Percentiles rank a stretch among this genome's conserved stretches.
phyloP scores from a whole-genome alignment of 2,113 vertebrate species.

The Tichodroma muraria region DNA sequence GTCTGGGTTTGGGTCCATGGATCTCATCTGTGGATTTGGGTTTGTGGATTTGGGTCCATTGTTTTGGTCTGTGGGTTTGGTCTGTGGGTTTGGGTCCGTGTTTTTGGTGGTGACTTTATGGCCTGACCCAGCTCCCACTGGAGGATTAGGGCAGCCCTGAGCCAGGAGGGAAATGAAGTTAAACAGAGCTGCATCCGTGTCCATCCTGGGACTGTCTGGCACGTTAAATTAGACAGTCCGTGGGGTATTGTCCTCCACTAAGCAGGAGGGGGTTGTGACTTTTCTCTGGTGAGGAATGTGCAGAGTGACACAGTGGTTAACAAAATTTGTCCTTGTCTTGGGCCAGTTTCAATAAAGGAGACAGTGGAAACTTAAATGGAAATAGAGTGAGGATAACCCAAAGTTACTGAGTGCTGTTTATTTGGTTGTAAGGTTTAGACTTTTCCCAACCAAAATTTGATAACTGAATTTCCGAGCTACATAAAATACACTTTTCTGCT shows the following conservation, averaged over 20 bases:
- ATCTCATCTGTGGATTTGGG: not conserved
- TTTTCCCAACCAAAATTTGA: not conserved
- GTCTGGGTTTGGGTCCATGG: not conserved
- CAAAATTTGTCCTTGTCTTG: not conserved
- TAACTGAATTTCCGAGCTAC: not conserved
- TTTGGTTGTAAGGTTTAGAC: not conserved
- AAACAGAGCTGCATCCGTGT: not conserved
- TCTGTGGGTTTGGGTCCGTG: not conserved
- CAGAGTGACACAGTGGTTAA: not conserved
- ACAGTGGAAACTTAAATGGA: not conserved
- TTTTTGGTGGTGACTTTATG: not conserved
- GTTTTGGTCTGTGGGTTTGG: not conserved
- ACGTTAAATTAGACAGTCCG: not conserved
- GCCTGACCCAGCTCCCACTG: not conserved
- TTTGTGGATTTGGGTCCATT: not conserved
- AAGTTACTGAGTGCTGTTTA: not conserved
- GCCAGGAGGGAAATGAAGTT: not conserved
- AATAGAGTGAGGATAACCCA: not conserved
- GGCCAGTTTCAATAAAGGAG: not conserved
- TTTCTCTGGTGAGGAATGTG: not conserved
- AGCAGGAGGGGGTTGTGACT: not conserved
- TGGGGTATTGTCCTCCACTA: not conserved
- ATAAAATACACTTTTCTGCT: not conserved
- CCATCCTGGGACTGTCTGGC: no score
- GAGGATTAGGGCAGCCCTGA: not conserved